Conservation (phyloP, 2,113 vertebrate genomes). For the Ceyx melanurus region DNA sequence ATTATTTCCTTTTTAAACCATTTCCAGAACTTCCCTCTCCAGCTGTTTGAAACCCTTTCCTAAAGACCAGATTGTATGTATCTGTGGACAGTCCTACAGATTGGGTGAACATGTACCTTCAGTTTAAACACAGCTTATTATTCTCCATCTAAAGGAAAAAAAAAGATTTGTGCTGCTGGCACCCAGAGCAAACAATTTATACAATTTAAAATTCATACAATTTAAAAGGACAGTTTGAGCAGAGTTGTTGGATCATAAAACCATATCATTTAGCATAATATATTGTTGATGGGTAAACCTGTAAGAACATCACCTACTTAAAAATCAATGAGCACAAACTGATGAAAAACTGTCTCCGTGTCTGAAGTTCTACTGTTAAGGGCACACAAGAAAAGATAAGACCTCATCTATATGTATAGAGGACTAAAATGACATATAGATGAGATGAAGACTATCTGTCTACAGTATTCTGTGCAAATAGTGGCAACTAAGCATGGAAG, state of each 20-base stretch:
- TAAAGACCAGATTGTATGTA: background rate
- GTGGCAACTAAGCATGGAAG: background rate
- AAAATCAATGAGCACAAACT: background rate
- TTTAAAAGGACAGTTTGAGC: background rate
- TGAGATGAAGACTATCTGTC: background rate
- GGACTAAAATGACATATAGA: background rate
- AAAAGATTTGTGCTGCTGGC: rapidly evolving
- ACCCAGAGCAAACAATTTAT: background rate
- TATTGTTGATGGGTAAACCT: background rate
- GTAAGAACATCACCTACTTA: background rate
- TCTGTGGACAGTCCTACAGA: background rate
- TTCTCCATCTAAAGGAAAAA: background rate
- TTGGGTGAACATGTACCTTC: background rate
- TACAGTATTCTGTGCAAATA: background rate
- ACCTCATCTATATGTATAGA: rapidly evolving
- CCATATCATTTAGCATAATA: background rate
- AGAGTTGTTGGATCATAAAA: background rate
- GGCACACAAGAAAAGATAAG: background rate
- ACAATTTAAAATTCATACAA: background rate
- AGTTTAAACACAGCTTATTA: background rate
- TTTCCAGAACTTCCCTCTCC: background rate
- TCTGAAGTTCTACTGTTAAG: background rate
- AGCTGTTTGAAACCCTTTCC: background rate
- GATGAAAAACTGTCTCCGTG: background rate
- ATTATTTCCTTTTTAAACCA: background rate